Conservation (phyloP, 2,888 invertebrate genomes). For the Temnothorax unifasciatus region DNA sequence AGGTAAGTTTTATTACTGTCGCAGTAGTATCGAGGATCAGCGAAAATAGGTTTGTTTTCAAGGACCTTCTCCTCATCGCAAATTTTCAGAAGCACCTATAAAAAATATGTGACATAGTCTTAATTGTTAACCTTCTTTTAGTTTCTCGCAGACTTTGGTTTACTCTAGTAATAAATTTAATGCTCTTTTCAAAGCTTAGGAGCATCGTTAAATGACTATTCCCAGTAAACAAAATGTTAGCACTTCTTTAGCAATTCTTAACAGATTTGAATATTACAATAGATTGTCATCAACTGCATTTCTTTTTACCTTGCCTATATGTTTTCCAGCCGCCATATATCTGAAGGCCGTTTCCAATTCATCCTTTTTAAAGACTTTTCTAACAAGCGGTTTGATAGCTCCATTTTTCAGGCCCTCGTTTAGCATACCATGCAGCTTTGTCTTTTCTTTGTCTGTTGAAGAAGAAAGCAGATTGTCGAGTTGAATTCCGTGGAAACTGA, state of each 20-base stretch:
- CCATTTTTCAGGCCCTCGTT: constrained; percentile 90
- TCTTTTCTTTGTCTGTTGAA: neutral
- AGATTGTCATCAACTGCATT: too few species aligned
- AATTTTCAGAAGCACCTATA: constrained; percentile 80
- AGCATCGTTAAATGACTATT: neutral
- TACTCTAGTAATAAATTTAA: neutral
- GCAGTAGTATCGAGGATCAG: constrained; percentile 87
- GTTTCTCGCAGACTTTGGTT: neutral
- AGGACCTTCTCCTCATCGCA: constrained; percentile 67
- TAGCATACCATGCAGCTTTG: constrained; percentile 84
- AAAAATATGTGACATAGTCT: neutral
- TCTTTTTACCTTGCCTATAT: constrained; percentile 91
- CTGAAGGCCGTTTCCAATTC: constrained; percentile 92
- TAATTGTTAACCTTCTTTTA: constrained; percentile 6
- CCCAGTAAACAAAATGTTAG: neutral
- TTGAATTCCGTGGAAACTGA: constrained; percentile 92
- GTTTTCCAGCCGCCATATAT: constrained; percentile 90
- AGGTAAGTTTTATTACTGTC: constrained; percentile 87
- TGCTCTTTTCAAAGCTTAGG: too few species aligned
- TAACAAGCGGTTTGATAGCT: constrained; percentile 90
- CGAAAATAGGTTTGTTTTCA: constrained; percentile 80
- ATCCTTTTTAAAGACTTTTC: constrained; percentile 89
- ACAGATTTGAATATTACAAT: too few species aligned
- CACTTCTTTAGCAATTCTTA: too few species aligned
- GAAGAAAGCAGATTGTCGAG: constrained; percentile 88